Conservation (phyloP, 2,113 vertebrate genomes). For the Scortum barcoo region DNA sequence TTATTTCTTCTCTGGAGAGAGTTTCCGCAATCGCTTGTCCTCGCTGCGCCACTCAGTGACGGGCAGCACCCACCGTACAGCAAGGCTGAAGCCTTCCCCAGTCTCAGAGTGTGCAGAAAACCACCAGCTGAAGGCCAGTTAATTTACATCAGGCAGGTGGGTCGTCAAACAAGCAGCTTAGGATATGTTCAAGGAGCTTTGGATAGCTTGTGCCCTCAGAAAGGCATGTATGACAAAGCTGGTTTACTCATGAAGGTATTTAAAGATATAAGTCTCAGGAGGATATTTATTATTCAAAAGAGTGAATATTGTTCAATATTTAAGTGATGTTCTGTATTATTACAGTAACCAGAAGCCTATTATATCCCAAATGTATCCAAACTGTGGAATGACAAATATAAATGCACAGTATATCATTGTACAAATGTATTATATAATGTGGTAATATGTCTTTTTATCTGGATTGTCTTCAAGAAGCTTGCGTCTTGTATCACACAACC, state of each 20-base stretch:
- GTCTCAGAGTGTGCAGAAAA: neutral
- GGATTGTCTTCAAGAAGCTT: neutral
- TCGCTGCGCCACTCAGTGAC: slow-evolving; percentile 78
- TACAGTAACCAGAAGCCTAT: neutral
- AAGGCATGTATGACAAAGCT: neutral
- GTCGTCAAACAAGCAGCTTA: neutral
- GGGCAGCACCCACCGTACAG: accelerated
- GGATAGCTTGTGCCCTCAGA: neutral
- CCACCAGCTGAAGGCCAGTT: slow-evolving; percentile 15
- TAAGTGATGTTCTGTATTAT: neutral
- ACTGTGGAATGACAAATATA: neutral
- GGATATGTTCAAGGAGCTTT: neutral
- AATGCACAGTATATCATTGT: neutral
- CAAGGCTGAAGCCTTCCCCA: neutral
- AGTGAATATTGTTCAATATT: slow-evolving; percentile 3
- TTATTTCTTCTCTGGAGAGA: slow-evolving; percentile 95
- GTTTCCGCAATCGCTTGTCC: slow-evolving; percentile 89
- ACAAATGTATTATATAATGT: slow-evolving; percentile 12
- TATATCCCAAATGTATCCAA: neutral
- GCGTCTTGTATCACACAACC: neutral
- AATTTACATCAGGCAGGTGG: neutral
- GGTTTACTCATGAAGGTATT: slow-evolving; percentile 1
- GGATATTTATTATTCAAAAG: slow-evolving; percentile 28
- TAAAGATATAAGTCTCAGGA: slow-evolving; percentile 3
- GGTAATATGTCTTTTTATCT: neutral